Conservation (phyloP, 2,888 invertebrate genomes). For the Galerucella nymphaeae region DNA sequence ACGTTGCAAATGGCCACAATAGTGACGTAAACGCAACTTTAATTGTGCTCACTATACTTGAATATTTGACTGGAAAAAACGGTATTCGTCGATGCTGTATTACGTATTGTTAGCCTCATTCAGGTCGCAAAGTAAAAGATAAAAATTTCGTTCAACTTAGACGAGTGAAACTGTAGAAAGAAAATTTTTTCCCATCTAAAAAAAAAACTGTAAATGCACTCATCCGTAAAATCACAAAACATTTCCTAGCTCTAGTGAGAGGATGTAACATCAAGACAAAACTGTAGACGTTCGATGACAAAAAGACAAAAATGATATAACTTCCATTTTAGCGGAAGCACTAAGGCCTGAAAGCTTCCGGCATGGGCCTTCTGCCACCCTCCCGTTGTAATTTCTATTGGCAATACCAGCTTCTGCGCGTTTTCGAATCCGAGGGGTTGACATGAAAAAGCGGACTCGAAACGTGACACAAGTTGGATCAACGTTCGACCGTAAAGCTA, state of each 20-base stretch:
- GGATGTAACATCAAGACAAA: slow-evolving; percentile 31
- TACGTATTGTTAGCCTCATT: too few relatives aligned
- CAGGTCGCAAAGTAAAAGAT: too few relatives aligned
- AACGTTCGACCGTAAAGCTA: slow-evolving; percentile 8
- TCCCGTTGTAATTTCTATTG: slow-evolving; percentile 53
- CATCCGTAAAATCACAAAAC: slow-evolving; percentile 32
- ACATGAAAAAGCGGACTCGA: neutral
- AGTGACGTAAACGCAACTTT: too few relatives aligned
- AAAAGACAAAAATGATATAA: slow-evolving; percentile 51
- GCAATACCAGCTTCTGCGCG: slow-evolving; percentile 52
- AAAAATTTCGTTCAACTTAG: too few relatives aligned
- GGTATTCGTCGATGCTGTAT: too few relatives aligned
- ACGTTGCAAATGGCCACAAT: too few relatives aligned
- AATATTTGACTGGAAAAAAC: too few relatives aligned
- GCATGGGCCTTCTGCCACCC: slow-evolving; percentile 57
- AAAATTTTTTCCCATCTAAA: too few relatives aligned
- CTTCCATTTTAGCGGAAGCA: slow-evolving; percentile 63
- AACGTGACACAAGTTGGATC: slow-evolving; percentile 22
- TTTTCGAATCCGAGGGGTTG: slow-evolving; percentile 28
- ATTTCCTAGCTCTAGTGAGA: slow-evolving; percentile 26
- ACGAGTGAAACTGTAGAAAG: too few relatives aligned
- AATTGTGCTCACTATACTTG: too few relatives aligned
- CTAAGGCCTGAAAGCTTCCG: slow-evolving; percentile 62
- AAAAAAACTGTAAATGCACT: slow-evolving; percentile 5
- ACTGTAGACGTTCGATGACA: slow-evolving; percentile 30